phyloP scores from a whole-genome alignment of 2,888 invertebrate genomes.

The Maniola hyperantus region DNA sequence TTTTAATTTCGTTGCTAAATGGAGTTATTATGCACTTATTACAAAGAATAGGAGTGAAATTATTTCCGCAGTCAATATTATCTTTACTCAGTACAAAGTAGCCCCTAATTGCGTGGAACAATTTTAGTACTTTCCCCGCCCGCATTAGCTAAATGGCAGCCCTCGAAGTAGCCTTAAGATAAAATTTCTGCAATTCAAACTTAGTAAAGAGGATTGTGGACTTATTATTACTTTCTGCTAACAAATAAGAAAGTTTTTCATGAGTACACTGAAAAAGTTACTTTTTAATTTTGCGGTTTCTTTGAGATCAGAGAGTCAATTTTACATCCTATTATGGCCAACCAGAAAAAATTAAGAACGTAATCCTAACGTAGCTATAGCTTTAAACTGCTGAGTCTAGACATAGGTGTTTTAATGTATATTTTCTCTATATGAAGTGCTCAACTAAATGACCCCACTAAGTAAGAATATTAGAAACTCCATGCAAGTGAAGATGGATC shows the following conservation, averaged over 20 bases:
- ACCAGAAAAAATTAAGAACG: too few species aligned
- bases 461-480: too few species aligned
- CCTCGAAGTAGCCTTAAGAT: constrained; percentile 21
- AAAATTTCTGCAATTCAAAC: constrained; percentile 25
- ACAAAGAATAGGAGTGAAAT: background rate
- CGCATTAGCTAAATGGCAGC: constrained; percentile 25
- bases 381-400: too few species aligned
- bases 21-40: constrained; percentile 1
- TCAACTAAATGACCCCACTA: too few species aligned
- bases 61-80: constrained; percentile 13
- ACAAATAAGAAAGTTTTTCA: constrained; percentile 4
- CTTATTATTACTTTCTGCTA: constrained; percentile 19
- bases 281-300: background rate
- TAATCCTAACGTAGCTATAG: too few species aligned
- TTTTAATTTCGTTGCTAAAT: background rate
- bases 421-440: too few species aligned
- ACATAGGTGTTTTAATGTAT: too few species aligned
- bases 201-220: constrained; percentile 22
- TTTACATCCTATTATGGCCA: too few species aligned
- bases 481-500: too few species aligned
- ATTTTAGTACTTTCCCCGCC: constrained; percentile 20
- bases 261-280: constrained; percentile 1
- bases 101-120: constrained; percentile 24
- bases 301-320: background rate
- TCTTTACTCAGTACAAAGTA: constrained; percentile 17